These are phyloP conservation scores for Hyles vespertilio DNA, from an alignment of 1,140 invertebrate species.

Conservation along the genomic window DNA sequence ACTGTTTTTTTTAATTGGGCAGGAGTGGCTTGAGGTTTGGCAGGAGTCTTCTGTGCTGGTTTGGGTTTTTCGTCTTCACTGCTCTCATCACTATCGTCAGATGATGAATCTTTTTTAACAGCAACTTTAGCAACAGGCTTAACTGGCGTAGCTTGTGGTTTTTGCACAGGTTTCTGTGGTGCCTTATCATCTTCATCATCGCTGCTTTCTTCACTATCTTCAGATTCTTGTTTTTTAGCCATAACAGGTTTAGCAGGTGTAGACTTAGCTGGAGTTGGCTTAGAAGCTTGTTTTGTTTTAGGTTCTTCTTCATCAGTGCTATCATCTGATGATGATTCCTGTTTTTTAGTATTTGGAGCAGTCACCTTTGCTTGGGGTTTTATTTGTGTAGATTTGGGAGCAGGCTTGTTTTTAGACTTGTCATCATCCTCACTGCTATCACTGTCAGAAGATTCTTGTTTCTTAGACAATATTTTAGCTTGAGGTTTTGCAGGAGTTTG, in stretches of 20 bases:
- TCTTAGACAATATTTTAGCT: no score
- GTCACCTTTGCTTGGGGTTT: constrained; percentile 13
- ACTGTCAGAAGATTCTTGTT: no score
- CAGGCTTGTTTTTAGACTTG: neutral
- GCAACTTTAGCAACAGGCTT: constrained; percentile 21
- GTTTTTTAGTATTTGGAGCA: neutral
- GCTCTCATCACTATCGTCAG: constrained; percentile 45
- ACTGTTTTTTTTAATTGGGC: constrained; percentile 7
- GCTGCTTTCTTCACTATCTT: constrained; percentile 30
- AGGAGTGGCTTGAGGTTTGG: constrained; percentile 11
- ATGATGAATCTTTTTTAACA: constrained; percentile 36
- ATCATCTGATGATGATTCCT: constrained; percentile 22
- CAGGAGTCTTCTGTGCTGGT: constrained; percentile 11
- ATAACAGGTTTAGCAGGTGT: constrained; percentile 12
- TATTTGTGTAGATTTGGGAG: constrained; percentile 15
- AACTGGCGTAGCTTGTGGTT: constrained; percentile 22
- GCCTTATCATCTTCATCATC: constrained; percentile 20
- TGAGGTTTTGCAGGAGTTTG: constrained; percentile 20
- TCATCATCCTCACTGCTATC: no score
- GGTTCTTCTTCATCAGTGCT: constrained; percentile 15
- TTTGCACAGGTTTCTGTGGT: constrained; percentile 22
- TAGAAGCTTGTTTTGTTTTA: constrained; percentile 16
- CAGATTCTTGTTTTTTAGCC: constrained; percentile 23
- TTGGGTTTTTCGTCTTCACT: constrained; percentile 30
- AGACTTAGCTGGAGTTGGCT: constrained; percentile 10